These are phyloP conservation scores for Bos indicus DNA, from an alignment of 2,113 vertebrate genomes.

Conservation along the genomic window DNA sequence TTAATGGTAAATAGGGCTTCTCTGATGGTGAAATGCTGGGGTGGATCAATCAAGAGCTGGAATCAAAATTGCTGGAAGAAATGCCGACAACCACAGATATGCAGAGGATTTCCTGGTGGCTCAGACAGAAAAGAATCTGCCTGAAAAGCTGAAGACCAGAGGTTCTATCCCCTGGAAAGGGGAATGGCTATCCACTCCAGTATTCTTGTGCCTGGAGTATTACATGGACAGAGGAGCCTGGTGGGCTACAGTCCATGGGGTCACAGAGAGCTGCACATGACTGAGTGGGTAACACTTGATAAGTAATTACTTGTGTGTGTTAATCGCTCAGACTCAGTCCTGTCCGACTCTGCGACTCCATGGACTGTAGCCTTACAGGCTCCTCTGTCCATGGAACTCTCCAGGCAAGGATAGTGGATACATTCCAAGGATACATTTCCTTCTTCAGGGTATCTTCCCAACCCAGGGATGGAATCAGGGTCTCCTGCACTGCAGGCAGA, in stretches of 20 bases:
- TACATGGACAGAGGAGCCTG: not conserved
- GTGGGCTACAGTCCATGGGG: not conserved
- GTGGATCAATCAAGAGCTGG: not conserved
- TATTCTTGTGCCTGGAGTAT: not conserved
- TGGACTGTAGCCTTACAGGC: not conserved
- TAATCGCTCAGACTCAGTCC: not conserved
- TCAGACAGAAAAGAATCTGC: not conserved
- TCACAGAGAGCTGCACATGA: not conserved
- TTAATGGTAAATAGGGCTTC: not conserved
- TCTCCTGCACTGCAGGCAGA: not conserved
- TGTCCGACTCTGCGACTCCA: accelerated
- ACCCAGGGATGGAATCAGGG: not conserved
- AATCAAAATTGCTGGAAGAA: not conserved
- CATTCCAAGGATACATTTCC: not conserved
- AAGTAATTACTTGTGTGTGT: not conserved
- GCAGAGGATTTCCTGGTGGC: not conserved
- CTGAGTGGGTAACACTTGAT: not conserved
- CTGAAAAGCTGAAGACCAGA: not conserved
- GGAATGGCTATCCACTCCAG: not conserved
- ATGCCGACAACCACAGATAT: accelerated
- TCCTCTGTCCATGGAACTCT: not conserved
- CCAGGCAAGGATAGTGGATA: not conserved
- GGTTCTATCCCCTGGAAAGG: not conserved
- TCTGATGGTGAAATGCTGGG: not conserved
- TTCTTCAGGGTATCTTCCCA: not conserved